Percentiles rank a stretch among this genome's conserved stretches.
phyloP scores from a whole-genome alignment of 2,888 invertebrate species.

The Nymphalis c-album region DNA sequence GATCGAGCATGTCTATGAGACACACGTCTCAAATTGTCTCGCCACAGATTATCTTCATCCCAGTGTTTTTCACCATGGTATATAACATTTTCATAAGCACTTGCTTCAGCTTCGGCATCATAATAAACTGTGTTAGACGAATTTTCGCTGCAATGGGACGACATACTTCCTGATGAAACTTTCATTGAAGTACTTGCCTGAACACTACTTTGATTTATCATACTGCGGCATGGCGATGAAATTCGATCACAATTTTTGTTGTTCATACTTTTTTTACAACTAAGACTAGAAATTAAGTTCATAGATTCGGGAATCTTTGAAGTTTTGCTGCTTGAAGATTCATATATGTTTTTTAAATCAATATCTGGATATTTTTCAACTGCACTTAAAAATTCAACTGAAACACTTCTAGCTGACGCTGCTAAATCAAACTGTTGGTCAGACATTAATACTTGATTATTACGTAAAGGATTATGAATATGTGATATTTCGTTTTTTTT shows the following conservation, averaged over 20 bases:
- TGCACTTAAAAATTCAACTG: slow-evolving; percentile 84
- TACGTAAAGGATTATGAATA: slow-evolving; percentile 86
- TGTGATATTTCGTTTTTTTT: slow-evolving; percentile 86
- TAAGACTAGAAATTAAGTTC: slow-evolving; percentile 72
- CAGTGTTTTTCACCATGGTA: slow-evolving; percentile 87
- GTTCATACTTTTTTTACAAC: slow-evolving; percentile 69
- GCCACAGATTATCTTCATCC: slow-evolving; percentile 92
- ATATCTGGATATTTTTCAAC: slow-evolving; percentile 85
- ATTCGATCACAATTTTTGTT: slow-evolving; percentile 53
- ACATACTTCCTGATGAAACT: slow-evolving; percentile 74
- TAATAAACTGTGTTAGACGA: slow-evolving; percentile 77
- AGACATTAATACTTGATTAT: slow-evolving; percentile 57
- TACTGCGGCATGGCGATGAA: slow-evolving; percentile 55
- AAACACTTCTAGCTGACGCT: slow-evolving; percentile 82
- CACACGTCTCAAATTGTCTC: slow-evolving; percentile 88
- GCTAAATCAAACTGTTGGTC: slow-evolving; percentile 77
- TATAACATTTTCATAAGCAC: slow-evolving; percentile 72
- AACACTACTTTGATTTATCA: slow-evolving; percentile 43
- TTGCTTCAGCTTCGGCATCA: slow-evolving; percentile 71
- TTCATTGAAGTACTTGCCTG: slow-evolving; percentile 58
- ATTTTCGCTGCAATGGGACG: slow-evolving; percentile 74
- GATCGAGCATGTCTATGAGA: slow-evolving; percentile 91
- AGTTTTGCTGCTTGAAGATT: slow-evolving; percentile 83
- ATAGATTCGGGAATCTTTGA: slow-evolving; percentile 81
- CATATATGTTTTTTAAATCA: slow-evolving; percentile 87